These are phyloP conservation scores for Philaethria dido DNA, from an alignment of 2,888 invertebrate species.

Conservation along the genomic window DNA sequence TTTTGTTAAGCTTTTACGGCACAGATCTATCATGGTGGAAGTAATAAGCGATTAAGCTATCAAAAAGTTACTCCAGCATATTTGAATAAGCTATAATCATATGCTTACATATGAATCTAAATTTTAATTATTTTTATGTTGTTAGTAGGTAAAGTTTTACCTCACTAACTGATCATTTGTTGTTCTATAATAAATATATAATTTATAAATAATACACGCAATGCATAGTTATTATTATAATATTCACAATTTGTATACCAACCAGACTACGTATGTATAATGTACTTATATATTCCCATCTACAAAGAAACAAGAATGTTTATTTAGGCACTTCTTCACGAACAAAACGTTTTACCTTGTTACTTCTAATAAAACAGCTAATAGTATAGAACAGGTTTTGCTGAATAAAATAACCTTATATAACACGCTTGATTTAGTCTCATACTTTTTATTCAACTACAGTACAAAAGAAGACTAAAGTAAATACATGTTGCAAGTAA, in stretches of 20 bases:
- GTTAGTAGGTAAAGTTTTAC: too few species aligned
- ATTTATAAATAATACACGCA: too few species aligned
- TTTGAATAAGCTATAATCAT: too few species aligned
- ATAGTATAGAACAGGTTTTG: conserved; percentile 31
- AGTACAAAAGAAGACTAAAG: conserved; percentile 31
- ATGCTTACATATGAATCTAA: not conserved
- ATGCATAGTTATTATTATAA: too few species aligned
- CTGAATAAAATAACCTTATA: conserved; percentile 31
- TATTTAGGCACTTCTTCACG: conserved; percentile 25
- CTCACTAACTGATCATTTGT: too few species aligned
- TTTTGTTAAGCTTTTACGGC: too few species aligned
- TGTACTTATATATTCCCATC: not conserved
- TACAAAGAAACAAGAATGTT: conserved; percentile 17
- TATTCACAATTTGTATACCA: too few species aligned
- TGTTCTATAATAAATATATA: too few species aligned
- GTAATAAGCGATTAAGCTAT: too few species aligned
- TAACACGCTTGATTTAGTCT: conserved; percentile 33
- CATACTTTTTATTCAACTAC: conserved; percentile 32
- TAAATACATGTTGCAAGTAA: conserved; percentile 25
- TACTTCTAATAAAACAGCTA: conserved; percentile 31
- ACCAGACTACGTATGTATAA: too few species aligned
- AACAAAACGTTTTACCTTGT: conserved; percentile 27
- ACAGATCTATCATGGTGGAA: too few species aligned
- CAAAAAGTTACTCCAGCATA: not conserved
- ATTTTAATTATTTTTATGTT: not conserved